phyloP scores from a whole-genome alignment of 1,140 invertebrate genomes.

The Varroa destructor region DNA sequence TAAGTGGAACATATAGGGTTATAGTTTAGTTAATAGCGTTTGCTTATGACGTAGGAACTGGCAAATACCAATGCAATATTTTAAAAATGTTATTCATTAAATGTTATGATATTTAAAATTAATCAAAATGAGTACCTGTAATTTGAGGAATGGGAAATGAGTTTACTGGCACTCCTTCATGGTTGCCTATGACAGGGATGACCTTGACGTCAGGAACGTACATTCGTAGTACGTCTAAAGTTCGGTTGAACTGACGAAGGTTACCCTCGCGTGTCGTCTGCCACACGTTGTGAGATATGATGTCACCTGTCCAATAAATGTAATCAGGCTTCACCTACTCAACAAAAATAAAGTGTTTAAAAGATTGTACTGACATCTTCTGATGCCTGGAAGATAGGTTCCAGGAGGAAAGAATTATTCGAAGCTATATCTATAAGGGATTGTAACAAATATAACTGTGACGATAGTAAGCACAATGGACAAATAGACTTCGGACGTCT shows the following conservation, averaged over 20 bases:
- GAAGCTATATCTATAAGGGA: neutral
- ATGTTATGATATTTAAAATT: too few species aligned
- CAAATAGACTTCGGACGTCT: neutral
- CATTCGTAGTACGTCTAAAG: slow-evolving; percentile 59
- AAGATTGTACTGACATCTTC: too few species aligned
- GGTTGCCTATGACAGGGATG: slow-evolving; percentile 86
- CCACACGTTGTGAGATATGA: slow-evolving; percentile 94
- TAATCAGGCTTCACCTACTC: slow-evolving; percentile 63
- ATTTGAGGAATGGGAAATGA: slow-evolving; percentile 30
- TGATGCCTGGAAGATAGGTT: too few species aligned
- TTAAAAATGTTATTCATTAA: too few species aligned
- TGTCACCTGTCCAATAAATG: slow-evolving; percentile 94
- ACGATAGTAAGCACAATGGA: slow-evolving; percentile 1
- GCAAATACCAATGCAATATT: too few species aligned
- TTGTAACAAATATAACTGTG: neutral
- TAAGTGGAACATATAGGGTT: too few species aligned
- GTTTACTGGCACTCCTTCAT: slow-evolving; percentile 88
- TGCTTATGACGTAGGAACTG: too few species aligned
- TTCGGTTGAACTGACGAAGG: slow-evolving; percentile 65
- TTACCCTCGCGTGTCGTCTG: slow-evolving; percentile 85
- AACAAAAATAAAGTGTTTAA: neutral
- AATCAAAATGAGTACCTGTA: neutral
- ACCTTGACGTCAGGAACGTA: slow-evolving; percentile 80
- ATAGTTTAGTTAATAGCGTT: too few species aligned
- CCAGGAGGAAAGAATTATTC: too few species aligned